Base-by-base conservation (phyloP, 1,140 invertebrate genomes). In the Drosophila nigrodunni region DNA sequence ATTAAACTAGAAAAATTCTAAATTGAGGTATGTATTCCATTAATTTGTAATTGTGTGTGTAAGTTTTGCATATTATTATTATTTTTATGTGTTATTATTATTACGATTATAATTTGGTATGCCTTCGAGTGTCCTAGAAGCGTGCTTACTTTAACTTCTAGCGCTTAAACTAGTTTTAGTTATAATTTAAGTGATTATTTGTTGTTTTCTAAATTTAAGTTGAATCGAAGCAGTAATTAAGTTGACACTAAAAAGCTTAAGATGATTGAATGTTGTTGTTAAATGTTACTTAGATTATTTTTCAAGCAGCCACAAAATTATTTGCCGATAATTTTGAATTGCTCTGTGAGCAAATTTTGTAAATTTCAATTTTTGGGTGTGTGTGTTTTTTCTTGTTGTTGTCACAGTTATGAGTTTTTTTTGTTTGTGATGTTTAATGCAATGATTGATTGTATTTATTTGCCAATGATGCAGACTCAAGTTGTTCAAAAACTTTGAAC, bases 1-100 rank as follows among this genome's bases (percentile, higher is more conserved):
- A 90, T 89, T 89, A 89, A 90, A 79, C 86, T 89, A 89, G 86
- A 89, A 90, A 89, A 89, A 89, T 89, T 86, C 86, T 89, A 89
- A 89, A 90, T 83, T 89, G 86, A 89, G 86, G 86, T 89, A 89
- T 90, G 87, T 89, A 90, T 89, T 89, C 85, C 85, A 81, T 89
- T 89, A 89, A 81, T 89, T 89, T 89, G 85, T 89, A 89, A 85
- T 83, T 77, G 85, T 66, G 35, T 59, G 25, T 57, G 43, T 73
- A 50, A 73, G 25, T 73, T 57, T 60, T 66, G 54, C 30, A 64
- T 68, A 57, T 75, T 60, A 81, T 65, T 68, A 67, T 86, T 68
- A 73, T 58, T 21, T 21, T 21, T 21, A 21, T 1, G 25, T 30
- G 3, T 30, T 30, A 30, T 30, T 30, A 30, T 2, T 30, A 30